Evolutionary conservation across 2,113 vertebrate species (phyloP), one percentile per base, ranked within the genome.

Genomic region (Oreocharis arfaki): DNA sequence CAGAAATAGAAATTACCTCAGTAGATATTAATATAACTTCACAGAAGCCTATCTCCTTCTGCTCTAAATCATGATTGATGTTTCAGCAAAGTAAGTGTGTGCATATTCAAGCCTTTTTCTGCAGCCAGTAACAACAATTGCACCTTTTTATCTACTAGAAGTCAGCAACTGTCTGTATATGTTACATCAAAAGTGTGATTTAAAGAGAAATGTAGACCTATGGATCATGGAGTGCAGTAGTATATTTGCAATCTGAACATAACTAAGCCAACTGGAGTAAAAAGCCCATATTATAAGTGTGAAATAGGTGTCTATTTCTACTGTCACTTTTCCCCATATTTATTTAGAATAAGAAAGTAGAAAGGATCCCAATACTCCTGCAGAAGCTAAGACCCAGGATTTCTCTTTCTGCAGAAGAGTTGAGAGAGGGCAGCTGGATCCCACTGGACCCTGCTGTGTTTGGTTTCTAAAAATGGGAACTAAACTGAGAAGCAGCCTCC

Each of bases 391-490:
- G 68, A 93, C 46, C 55, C 76, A 75, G 71, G 59, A 84, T 61
- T 46, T 50, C 44, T 53, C 75, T 89, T 42, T 59, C 68, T 71
- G 56, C 39, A 71, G 56, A 77, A 78, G 56, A 95, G 95, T 81
- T 96, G 90, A 96, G 83, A 91, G 73, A 96, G 96, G 93, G 95
- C 95, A 96, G 90, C 88, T 95, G 93, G 88, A 97, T 97, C 96
- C 94, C 96, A 97, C 95, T 96, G 94, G 94, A 95, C 92, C 95
- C 93, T 75, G 96, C 96, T 96, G 96, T 65, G 96, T 77, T 96
- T 55, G 77, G 88, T 81, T 95, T 93, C 96, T 96, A 95, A 93
- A 96, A 96, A 95, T 96, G 76, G 95, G 76, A 96, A 94, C 73
- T 94, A 49, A 94, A 94, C 53, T 0, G 20, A 96, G 91, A 39